Base-by-base conservation (phyloP, 2,888 invertebrate species). In the Leptura quadrifasciata region DNA sequence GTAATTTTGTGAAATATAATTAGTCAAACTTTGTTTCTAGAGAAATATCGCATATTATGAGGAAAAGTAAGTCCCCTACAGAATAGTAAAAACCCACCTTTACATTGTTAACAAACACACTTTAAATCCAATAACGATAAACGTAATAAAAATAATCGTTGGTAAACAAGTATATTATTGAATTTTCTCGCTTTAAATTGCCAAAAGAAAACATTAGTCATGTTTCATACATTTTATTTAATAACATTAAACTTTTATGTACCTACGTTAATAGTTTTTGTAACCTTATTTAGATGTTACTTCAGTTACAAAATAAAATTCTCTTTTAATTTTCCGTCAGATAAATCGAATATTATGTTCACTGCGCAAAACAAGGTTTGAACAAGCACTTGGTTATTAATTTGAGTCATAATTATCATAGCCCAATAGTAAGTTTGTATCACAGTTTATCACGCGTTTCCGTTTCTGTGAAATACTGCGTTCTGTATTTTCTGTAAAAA, bases 401-500 rank as follows among this genome's bases (percentile, higher is more conserved):
- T 47, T 15, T n/a, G n/a, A n/a, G 3, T 2, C 47, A n/a, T 6
- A 15, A 47, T n/a, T 47, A 15, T 2, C 47, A n/a, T 6, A 15
- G n/a, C 47, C 1, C n/a, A n/a, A n/a, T 47, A 47, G 2, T 47
- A 5, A n/a, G n/a, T 12, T n/a, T 31, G 60, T 61, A 17, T 31
- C 12, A 0, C 4, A n/a, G 31, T 17, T 61, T 61, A 61, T 61
- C 60, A 24, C 24, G 60, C n/a, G 17, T 31, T 20, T 63, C 39
- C 63, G 39, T 20, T 39, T 1, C 20, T 15, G 63, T 63, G 63
- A 63, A 20, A 47, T 39, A 63, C 9, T 20, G 20, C 39, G 12
- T 63, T 20, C 15, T 39, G 21, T 60, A 24, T 64, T 65, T 65
- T 52, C 20, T 24, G 17, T 20, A 52, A 65, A 52, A 69, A 69